A percentile compares a stretch with the other conserved stretches of the same genome.
Conservation (phyloP, 92 coral and sea anemone genomes). For the Bergia puertoricense region DNA sequence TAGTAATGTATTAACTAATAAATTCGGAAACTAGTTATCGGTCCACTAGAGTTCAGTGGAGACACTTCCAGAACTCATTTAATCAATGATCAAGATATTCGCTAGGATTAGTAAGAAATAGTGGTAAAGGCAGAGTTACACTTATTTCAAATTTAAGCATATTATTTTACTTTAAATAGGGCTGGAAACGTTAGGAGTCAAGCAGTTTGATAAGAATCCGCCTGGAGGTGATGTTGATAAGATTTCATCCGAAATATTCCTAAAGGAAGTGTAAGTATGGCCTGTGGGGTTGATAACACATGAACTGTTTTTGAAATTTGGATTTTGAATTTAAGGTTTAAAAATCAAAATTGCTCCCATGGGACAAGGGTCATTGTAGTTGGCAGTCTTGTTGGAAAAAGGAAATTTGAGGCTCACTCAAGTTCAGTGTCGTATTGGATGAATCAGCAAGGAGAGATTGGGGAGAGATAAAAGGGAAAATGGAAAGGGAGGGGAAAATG, state of each 20-base stretch:
- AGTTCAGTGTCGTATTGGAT: too few species aligned
- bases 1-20: background rate
- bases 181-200: conserved; percentile 81
- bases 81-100: background rate
- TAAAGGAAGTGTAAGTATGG: conserved; percentile 90
- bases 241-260: conserved; percentile 78
- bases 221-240: conserved; percentile 85
- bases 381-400: too few species aligned
- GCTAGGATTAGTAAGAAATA: background rate
- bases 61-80: too few species aligned
- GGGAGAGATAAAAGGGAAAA: too few species aligned
- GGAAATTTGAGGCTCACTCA: too few species aligned
- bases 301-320: background rate
- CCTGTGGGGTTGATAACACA: background rate
- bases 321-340: background rate
- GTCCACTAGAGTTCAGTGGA: background rate
- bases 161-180: conserved; percentile 46
- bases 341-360: background rate
- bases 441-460: background rate
- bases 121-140: background rate
- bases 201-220: conserved; percentile 72
- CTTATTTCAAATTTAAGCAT: too few species aligned
- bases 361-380: too few species aligned
- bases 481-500: too few species aligned
- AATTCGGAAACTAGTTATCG: background rate